phyloP scores from a whole-genome alignment of 2,888 invertebrate genomes.

The Xestia c-nigrum region DNA sequence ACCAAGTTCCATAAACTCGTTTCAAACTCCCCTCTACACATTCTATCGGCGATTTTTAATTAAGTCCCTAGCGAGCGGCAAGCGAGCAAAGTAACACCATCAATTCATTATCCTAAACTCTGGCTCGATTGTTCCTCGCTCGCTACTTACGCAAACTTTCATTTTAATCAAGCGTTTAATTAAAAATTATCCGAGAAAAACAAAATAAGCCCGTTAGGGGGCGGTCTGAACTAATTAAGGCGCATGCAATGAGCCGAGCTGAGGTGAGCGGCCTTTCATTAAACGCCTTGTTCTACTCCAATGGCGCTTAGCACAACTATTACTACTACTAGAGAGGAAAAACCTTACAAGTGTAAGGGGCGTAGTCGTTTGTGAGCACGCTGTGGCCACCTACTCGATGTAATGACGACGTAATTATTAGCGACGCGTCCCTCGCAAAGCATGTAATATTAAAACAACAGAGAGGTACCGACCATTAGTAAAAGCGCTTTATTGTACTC shows the following conservation, averaged over 20 bases:
- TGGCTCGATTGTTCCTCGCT: constrained; percentile 90
- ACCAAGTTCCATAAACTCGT: constrained; percentile 89
- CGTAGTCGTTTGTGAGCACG: constrained; percentile 62
- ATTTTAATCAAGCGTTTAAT: constrained; percentile 91
- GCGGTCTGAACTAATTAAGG: constrained; percentile 90
- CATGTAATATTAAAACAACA: constrained; percentile 58
- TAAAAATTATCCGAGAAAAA: constrained; percentile 91
- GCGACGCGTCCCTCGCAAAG: constrained; percentile 38
- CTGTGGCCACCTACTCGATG: constrained; percentile 43
- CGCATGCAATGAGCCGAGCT: constrained; percentile 88
- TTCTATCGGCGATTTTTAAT: constrained; percentile 91
- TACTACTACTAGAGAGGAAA: constrained; percentile 78
- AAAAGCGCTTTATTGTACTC: constrained; percentile 59
- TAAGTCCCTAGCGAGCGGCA: constrained; percentile 89
- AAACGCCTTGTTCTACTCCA: constrained; percentile 86
- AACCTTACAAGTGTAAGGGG: constrained; percentile 82
- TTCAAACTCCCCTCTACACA: constrained; percentile 89
- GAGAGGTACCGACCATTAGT: constrained; percentile 51
- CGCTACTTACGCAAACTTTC: constrained; percentile 91
- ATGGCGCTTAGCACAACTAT: constrained; percentile 85
- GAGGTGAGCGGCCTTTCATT: constrained; percentile 89
- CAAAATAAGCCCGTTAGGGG: constrained; percentile 90
- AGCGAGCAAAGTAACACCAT: constrained; percentile 90
- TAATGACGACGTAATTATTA: constrained; percentile 70
- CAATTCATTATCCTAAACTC: constrained; percentile 91